phyloP scores from a whole-genome alignment of 2,797 vertebrate genomes.

The Labroides dimidiatus region DNA sequence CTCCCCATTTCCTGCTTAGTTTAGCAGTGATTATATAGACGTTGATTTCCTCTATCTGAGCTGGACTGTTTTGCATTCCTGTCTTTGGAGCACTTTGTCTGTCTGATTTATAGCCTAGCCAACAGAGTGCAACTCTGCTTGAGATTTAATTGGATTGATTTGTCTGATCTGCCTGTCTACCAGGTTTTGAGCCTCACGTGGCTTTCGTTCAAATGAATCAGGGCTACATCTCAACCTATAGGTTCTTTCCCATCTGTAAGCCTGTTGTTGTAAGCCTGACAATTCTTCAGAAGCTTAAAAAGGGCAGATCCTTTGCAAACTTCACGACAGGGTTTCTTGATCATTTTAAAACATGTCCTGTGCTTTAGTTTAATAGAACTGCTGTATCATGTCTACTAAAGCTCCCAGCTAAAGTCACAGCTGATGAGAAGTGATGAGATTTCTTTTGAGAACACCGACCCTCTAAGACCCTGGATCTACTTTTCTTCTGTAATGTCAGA shows the following conservation, averaged over 20 bases:
- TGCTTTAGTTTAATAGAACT: background rate
- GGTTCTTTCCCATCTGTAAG: background rate
- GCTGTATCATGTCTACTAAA: too few species aligned
- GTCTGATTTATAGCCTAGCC: background rate
- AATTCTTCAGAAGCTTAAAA: too few species aligned
- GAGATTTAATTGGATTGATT: conserved; percentile 1
- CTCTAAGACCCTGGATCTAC: background rate
- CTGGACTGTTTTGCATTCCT: too few species aligned
- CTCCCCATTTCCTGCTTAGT: background rate
- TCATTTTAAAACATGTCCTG: background rate
- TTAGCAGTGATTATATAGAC: background rate
- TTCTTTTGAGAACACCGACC: background rate
- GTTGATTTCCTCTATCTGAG: background rate
- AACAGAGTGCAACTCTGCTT: background rate
- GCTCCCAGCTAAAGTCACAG: too few species aligned
- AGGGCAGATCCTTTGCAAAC: background rate
- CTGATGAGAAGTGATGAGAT: too few species aligned
- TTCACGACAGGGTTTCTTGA: background rate
- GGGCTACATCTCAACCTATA: background rate
- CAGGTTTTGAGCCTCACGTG: background rate
- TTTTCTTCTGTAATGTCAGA: background rate
- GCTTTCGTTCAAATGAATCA: background rate
- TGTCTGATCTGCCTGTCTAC: background rate
- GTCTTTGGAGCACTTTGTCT: background rate
- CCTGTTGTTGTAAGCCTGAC: too few species aligned